Base-by-base conservation (phyloP, 2,888 invertebrate genomes). In the Odontocerum albicorne region DNA sequence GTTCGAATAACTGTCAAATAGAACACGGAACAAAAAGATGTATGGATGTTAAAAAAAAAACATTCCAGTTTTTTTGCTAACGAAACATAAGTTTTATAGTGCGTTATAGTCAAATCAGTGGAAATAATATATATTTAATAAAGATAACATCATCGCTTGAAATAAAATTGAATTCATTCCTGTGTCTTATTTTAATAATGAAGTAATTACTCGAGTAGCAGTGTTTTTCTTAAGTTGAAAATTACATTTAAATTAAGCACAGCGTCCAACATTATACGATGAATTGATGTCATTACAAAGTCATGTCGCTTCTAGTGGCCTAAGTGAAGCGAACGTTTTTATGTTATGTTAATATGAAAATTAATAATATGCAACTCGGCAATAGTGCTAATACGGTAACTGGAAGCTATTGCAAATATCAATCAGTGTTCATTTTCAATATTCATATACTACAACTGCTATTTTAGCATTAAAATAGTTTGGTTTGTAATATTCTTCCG, bases 1-100 rank as follows among this genome's bases (percentile, higher is more conserved):
- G 27, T 20, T 39, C 38, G 31, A 49, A 40, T 12, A 44, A 21
- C 51, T 51, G 43, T 51, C 44, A 51, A 43, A 51, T 21, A 17
- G 35, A 21, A 49, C 22, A 46, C 15, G 49, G 2, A 12, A 33
- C 22, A 12, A 32, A 35, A 13, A 16, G 15, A n/a, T 44, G 10
- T 7, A 27, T 27, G n/a, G n/a, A n/a, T n/a, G n/a, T n/a, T n/a
- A n/a, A n/a, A n/a, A 2, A 6, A 43, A 21, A 6, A 20, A 45
- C 21, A 33, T 12, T 33, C 13, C 33, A 33, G 33, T 45, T 21
- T 45, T 33, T n/a, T 15, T 45, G n/a, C 19, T 32, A 33, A 27
- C n/a, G n/a, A n/a, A n/a, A n/a, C n/a, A 27, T 27, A 27, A 7
- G 27, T 27, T 27, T 27, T 27, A 7, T 10, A 27, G 10, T 33